Evolutionary conservation across 2,888 invertebrate species (phyloP), one percentile per base, ranked within the genome.

Genomic region (Masnerella sp.): DNA sequence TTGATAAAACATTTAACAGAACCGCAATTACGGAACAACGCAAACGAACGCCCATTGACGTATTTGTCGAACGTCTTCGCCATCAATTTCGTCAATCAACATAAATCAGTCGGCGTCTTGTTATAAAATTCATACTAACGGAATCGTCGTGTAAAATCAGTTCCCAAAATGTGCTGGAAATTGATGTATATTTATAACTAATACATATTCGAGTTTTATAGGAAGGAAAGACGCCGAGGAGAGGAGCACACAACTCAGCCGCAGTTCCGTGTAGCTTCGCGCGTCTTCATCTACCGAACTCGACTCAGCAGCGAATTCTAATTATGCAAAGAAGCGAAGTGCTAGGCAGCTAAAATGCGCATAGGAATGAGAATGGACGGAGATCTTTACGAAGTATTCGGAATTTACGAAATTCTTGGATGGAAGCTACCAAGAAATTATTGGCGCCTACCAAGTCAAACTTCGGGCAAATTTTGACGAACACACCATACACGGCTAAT

Each of bases 251-350:
- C 42, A 62, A 49, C 45, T 36, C 43, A 59, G 9, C 49, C 43
- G 49, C 43, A 58, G 62, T 58, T 62, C 47, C 43, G 43, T 49
- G 54, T 56, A 38, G 51, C 62, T 61, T 68, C 45, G 49, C 54
- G 56, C 71, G 56, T 71, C 74, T 74, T 68, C 69, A 67, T 72
- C 62, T 51, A 58, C 68, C 36, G 59, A 72, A 69, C 62, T 70
- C 51, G 47, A 74, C 68, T 70, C 75, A 43, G 71, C 64, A 67
- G 62, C 75, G 74, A 78, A 78, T 77, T 79, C 76, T 78, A 79
- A 79, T 79, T 79, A 79, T 78, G 79, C 76, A 78, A 79, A 79
- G 79, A 76, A 78, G 72, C 68, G 65, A 52, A 71, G 64, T 70
- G 54, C 74, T 73, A 68, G 62, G 49, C 58, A 58, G 68, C 71